phyloP scores from a whole-genome alignment of 2,113 vertebrate species.

The Origma solitaria region DNA sequence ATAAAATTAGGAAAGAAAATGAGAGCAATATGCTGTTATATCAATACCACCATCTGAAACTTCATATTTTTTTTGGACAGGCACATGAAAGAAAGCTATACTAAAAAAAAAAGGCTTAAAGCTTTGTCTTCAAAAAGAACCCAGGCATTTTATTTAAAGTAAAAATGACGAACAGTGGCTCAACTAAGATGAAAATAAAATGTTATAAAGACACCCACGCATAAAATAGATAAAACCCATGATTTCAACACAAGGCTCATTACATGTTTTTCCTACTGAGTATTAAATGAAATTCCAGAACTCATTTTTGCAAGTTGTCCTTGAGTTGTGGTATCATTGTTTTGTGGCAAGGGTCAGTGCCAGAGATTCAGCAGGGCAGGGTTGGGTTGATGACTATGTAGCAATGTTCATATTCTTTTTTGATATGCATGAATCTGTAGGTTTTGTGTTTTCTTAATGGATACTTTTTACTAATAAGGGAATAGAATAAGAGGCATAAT shows the following conservation, averaged over 20 bases:
- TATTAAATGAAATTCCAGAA: neutral
- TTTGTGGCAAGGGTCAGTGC: neutral
- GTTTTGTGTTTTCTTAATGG: neutral
- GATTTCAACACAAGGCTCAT: neutral
- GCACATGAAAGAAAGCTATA: neutral
- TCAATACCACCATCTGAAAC: neutral
- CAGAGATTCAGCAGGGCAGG: neutral
- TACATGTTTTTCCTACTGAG: neutral
- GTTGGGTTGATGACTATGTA: neutral
- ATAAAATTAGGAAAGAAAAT: neutral
- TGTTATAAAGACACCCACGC: neutral
- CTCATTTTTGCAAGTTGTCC: neutral
- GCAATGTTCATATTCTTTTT: neutral
- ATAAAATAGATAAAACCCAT: neutral
- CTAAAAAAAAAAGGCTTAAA: neutral
- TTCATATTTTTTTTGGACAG: rapidly evolving
- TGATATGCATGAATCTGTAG: neutral
- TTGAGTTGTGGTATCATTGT: neutral
- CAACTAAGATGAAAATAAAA: neutral
- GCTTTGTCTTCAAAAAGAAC: neutral
- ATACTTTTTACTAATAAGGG: neutral
- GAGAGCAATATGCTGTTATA: neutral
- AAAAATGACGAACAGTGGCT: neutral
- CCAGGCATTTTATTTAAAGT: neutral
- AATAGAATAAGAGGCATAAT: neutral